A percentile compares a stretch with the other conserved stretches of the same genome.
These are phyloP conservation scores for Trachelus tabidus DNA, from an alignment of 2,888 invertebrate species.

Conservation along the genomic window DNA sequence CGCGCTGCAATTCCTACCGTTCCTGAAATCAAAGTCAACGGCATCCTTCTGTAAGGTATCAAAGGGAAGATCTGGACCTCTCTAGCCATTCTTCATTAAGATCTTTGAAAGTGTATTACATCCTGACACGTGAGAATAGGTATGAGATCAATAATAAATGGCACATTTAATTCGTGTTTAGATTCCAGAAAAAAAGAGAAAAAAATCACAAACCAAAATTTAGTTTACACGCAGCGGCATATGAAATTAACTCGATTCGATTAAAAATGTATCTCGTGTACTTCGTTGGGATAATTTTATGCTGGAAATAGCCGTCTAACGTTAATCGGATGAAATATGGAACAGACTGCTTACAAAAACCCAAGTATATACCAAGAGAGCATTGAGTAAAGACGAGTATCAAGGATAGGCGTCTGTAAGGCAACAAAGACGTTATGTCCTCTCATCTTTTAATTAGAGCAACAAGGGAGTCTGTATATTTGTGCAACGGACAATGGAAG, in stretches of 20 bases:
- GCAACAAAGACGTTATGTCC: neutral
- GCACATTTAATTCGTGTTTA: neutral
- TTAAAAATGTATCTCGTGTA: no score
- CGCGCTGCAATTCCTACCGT: conserved; percentile 68
- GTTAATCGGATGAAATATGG: no score
- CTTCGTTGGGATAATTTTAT: no score
- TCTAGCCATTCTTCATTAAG: no score
- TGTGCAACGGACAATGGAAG: neutral
- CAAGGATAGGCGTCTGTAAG: no score
- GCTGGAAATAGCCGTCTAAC: no score
- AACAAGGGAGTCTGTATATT: neutral
- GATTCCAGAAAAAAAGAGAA: neutral
- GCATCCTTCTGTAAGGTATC: conserved; percentile 60
- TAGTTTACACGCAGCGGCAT: neutral
- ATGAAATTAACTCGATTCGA: neutral
- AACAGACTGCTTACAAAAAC: no score
- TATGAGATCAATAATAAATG: neutral
- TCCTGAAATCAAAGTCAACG: conserved; percentile 68
- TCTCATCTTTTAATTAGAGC: neutral
- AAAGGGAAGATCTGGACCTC: no score
- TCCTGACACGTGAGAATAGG: no score
- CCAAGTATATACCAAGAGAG: no score
- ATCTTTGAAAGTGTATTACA: no score
- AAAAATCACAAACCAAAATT: neutral
- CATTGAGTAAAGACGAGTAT: no score